These are phyloP conservation scores for Nicator chloris DNA, from an alignment of 2,113 vertebrate genomes.

Conservation along the genomic window DNA sequence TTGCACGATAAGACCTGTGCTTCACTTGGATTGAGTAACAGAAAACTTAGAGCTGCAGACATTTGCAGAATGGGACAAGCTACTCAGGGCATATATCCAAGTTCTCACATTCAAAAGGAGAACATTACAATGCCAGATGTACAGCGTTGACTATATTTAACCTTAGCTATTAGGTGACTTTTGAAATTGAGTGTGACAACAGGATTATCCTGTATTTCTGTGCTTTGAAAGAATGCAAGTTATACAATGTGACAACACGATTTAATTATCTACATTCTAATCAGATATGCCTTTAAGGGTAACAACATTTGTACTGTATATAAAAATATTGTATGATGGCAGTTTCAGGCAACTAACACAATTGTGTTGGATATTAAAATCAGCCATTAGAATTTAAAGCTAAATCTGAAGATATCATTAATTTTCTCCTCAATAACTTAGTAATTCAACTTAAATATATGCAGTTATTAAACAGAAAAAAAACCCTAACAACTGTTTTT, in stretches of 20 bases:
- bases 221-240: not conserved
- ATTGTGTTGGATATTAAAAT: not conserved
- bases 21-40: not conserved
- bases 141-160: not conserved
- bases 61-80: not conserved
- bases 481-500: not conserved
- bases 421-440: not conserved
- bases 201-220: not conserved
- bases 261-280: not conserved
- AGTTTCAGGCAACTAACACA: not conserved
- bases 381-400: not conserved
- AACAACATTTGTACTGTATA: not conserved
- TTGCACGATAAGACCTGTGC: not conserved
- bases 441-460: not conserved
- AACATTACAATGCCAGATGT: not conserved
- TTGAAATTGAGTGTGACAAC: not conserved
- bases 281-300: not conserved
- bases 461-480: not conserved
- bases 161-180: not conserved
- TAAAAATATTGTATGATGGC: not conserved
- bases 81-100: not conserved
- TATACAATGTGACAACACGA: not conserved
- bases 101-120: not conserved
- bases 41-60: not conserved
- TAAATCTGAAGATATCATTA: not conserved